Percentiles rank a stretch among this genome's conserved stretches.
These are phyloP conservation scores for Eolophus roseicapilla DNA, from an alignment of 2,113 vertebrate species.

Conservation along the genomic window DNA sequence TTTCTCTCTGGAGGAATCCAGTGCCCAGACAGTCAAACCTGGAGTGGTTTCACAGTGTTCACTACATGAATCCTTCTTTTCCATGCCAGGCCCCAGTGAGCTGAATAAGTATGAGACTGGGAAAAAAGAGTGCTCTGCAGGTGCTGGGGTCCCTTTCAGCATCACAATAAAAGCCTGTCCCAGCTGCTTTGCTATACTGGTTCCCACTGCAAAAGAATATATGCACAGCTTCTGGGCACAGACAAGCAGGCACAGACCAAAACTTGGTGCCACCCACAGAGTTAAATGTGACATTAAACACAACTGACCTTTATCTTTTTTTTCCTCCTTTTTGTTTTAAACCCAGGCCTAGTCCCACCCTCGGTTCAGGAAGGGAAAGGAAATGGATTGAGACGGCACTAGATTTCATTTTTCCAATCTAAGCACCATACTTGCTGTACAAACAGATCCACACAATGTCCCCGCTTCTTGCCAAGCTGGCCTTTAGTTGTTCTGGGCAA, in stretches of 20 bases:
- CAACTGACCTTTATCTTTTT: not conserved
- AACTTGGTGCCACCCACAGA: not conserved
- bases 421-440: not conserved
- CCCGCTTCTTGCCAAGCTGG: not conserved
- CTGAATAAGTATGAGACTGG: not conserved
- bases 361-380: not conserved
- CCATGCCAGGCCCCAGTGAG: not conserved
- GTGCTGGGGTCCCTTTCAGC: not conserved
- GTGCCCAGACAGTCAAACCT: rapidly evolving
- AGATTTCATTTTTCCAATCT: not conserved
- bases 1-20: not conserved
- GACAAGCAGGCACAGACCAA: not conserved
- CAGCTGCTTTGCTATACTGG: not conserved
- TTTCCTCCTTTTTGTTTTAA: not conserved
- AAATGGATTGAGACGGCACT: not conserved
- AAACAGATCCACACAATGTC: not conserved
- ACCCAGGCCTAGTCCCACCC: not conserved
- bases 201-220: not conserved
- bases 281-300: not conserved
- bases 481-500: not conserved
- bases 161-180: not conserved
- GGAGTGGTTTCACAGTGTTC: not conserved
- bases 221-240: not conserved
- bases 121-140: not conserved
- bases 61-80: not conserved